Base-by-base conservation (phyloP, 2,797 vertebrate species). In the Acanthis flammea region DNA sequence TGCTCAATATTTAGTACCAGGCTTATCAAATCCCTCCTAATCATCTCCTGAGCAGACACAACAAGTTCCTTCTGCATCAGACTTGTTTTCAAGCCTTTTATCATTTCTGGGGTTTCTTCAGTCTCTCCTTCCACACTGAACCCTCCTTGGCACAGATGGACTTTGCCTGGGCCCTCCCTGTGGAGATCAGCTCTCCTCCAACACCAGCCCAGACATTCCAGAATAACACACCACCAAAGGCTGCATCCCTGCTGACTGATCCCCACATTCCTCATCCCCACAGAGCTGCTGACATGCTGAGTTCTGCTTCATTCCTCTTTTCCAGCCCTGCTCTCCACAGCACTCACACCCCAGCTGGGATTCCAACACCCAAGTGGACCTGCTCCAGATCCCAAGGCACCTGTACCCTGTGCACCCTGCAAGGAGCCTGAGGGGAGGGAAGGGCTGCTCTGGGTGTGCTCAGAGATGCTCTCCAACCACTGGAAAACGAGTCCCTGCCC, bases 81-180 rank as follows among this genome's bases (percentile, higher is more conserved):
- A 53, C 86, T 84, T 92, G 72, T 90, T 90, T 88, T 74, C 51
- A 55, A 62, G 55, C 54, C 58, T 90, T 88, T 88, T 89, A 92
- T 91, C 48, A 33, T 19, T 47, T n/a, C 75, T 57, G 61, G 54
- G 61, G 48, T 42, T 77, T 79, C 82, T 30, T 50, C 74, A 74
- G 65, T 10, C 48, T 79, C 77, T 55, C 31, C 16, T 61, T 79
- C 84, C 2, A 5, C 28, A 19, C 24, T 10, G 22, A 91, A 67
- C 41, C 47, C 33, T 88, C 57, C 66, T 11, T 4, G 7, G 22
- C 44, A 44, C 6, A 21, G 51, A 31, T 3, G 4, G 11, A 9
- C 27, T 22, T n/a, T 2, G 2, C 24, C 82, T 33, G 67, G 66
- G 24, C 54, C 30, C 37, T 67, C 31, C 1, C 71, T 30, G 27